Conservation (phyloP, 2,888 invertebrate genomes). For the Atethmia centrago region DNA sequence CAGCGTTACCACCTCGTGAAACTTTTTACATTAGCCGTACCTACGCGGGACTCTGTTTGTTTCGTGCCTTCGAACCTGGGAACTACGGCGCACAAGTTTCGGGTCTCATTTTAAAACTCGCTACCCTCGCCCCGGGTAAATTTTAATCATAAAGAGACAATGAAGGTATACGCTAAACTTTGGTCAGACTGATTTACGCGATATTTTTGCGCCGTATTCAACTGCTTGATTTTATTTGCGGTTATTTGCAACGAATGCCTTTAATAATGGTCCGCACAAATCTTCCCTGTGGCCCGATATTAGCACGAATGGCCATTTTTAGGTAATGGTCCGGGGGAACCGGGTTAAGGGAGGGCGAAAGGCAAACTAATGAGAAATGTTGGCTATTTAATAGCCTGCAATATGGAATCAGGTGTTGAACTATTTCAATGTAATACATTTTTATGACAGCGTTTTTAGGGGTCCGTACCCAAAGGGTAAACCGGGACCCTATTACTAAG, state of each 20-base stretch:
- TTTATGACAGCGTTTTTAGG: too few relatives aligned
- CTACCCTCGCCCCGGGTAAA: slow-evolving; percentile 77
- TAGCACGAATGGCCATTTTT: slow-evolving; percentile 65
- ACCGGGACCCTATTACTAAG: too few relatives aligned
- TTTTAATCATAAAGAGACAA: slow-evolving; percentile 88
- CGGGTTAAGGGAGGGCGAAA: slow-evolving; percentile 63
- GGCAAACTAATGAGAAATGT: slow-evolving; percentile 63
- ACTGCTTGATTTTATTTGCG: slow-evolving; percentile 69
- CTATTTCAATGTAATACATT: slow-evolving; percentile 27
- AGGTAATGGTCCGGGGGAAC: slow-evolving; percentile 63
- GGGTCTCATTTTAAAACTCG: slow-evolving; percentile 86
- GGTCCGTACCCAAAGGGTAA: too few relatives aligned
- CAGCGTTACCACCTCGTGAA: slow-evolving; percentile 78
- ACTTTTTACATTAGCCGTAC: slow-evolving; percentile 87
- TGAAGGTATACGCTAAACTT: slow-evolving; percentile 80
- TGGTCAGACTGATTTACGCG: slow-evolving; percentile 77
- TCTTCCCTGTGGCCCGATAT: slow-evolving; percentile 61
- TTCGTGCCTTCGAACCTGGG: slow-evolving; percentile 82
- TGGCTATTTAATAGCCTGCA: slow-evolving; percentile 62
- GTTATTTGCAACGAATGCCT: slow-evolving; percentile 65
- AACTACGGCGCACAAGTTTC: slow-evolving; percentile 84
- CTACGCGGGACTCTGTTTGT: slow-evolving; percentile 81
- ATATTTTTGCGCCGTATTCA: slow-evolving; percentile 72
- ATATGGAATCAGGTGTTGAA: slow-evolving; percentile 62
- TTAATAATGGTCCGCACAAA: slow-evolving; percentile 68